These are phyloP conservation scores for Crotophaga sulcirostris DNA, from an alignment of 2,113 vertebrate genomes.

Conservation along the genomic window DNA sequence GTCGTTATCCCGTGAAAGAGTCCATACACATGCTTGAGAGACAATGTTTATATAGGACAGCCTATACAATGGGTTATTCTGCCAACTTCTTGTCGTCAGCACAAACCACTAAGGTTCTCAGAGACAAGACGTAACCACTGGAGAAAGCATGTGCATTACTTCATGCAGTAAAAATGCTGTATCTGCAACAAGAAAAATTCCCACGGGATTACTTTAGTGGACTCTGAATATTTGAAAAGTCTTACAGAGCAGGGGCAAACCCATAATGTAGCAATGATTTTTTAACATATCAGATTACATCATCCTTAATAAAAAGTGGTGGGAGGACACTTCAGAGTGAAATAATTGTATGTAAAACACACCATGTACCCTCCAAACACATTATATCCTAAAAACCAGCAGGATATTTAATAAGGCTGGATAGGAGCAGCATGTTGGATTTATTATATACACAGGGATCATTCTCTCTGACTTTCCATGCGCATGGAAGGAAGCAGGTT, in stretches of 20 bases:
- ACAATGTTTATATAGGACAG: neutral
- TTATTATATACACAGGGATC: neutral
- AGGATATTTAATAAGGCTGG: neutral
- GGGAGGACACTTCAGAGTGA: neutral
- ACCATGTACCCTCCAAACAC: neutral
- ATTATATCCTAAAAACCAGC: neutral
- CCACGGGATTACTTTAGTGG: neutral
- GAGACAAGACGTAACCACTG: neutral
- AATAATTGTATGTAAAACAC: neutral
- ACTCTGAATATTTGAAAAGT: neutral
- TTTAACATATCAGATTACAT: neutral
- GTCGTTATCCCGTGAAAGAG: neutral
- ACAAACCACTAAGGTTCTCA: conserved; percentile 10
- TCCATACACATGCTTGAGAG: neutral
- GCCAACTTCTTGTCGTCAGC: neutral
- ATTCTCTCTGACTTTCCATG: neutral
- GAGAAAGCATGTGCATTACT: neutral
- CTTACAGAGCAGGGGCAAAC: neutral
- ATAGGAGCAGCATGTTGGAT: neutral
- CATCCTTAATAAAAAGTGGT: neutral
- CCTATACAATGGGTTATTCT: neutral
- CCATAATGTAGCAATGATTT: neutral
- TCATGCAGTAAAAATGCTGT: conserved; percentile 14
- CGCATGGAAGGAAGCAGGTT: fast-evolving
- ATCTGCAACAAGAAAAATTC: conserved; percentile 5